These are phyloP conservation scores for Tapera naevia DNA, from an alignment of 2,797 vertebrate genomes.

Conservation along the genomic window DNA sequence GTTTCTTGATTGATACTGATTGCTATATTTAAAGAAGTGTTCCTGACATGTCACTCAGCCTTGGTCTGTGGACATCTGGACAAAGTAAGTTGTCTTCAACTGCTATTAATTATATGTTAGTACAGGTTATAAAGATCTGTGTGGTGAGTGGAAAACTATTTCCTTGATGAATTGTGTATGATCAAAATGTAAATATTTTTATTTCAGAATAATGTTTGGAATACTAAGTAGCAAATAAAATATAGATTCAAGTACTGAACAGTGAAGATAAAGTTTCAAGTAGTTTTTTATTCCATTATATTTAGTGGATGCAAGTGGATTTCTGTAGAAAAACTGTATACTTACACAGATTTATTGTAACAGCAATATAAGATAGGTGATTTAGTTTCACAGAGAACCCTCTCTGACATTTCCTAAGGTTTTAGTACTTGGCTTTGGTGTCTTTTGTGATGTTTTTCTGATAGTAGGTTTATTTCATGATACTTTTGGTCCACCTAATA, in stretches of 20 bases:
- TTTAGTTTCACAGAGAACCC: background rate
- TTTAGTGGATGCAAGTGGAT: background rate
- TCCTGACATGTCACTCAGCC: background rate
- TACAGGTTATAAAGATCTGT: background rate
- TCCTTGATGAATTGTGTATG: background rate
- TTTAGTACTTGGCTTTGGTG: background rate
- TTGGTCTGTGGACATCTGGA: background rate
- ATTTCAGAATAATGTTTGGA: background rate
- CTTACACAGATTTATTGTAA: background rate
- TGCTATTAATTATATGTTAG: background rate
- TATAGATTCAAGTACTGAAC: background rate
- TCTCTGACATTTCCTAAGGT: background rate
- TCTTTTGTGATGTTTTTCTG: background rate
- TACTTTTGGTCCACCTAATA: background rate
- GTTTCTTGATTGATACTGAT: background rate
- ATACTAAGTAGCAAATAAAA: background rate
- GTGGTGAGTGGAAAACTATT: background rate
- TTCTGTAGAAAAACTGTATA: background rate
- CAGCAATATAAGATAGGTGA: background rate
- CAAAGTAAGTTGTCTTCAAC: background rate
- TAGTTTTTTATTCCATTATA: background rate
- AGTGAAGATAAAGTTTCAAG: background rate
- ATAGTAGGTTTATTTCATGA: background rate
- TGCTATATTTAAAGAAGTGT: background rate
- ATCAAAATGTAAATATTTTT: background rate